Conservation (phyloP, 2,888 invertebrate species). For the Coronaproctus castanopsis region DNA sequence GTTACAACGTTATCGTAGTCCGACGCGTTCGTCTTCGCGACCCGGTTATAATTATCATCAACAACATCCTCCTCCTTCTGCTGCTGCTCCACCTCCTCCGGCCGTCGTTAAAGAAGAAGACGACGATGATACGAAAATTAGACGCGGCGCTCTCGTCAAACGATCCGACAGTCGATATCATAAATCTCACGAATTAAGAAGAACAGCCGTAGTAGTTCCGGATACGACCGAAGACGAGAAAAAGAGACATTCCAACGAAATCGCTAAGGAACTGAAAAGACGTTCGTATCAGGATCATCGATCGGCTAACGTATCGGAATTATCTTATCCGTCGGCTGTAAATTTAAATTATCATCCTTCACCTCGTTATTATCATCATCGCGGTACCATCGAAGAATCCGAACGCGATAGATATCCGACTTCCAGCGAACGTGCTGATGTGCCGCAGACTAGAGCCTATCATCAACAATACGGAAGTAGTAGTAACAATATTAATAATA, state of each 20-base stretch:
- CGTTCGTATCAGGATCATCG: constrained; percentile 28
- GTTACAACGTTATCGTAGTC: constrained; percentile 22
- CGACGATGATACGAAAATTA: constrained; percentile 1
- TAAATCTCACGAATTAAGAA: background rate
- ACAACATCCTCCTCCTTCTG: too few species aligned
- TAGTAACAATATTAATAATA: constrained; percentile 1
- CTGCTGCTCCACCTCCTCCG: background rate
- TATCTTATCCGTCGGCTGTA: constrained; percentile 23
- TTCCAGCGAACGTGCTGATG: constrained; percentile 25
- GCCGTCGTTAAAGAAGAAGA: background rate
- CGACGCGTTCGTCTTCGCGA: constrained; percentile 14
- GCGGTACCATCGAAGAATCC: constrained; percentile 31
- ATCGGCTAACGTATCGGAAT: constrained; percentile 17
- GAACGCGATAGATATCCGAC: constrained; percentile 35
- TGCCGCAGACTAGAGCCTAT: constrained; percentile 16
- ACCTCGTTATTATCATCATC: too few species aligned
- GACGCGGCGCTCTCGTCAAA: constrained; percentile 10
- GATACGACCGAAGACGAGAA: constrained; percentile 30
- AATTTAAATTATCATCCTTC: too few species aligned
- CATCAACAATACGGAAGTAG: constrained; percentile 22
- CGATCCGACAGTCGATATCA: constrained; percentile 11
- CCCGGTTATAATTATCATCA: background rate
- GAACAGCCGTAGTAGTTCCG: background rate
- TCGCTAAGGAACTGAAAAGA: constrained; percentile 30
- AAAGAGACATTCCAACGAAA: constrained; percentile 28